phyloP scores from a whole-genome alignment of 2,797 vertebrate species.

The Odontamblyopus lacepedii region DNA sequence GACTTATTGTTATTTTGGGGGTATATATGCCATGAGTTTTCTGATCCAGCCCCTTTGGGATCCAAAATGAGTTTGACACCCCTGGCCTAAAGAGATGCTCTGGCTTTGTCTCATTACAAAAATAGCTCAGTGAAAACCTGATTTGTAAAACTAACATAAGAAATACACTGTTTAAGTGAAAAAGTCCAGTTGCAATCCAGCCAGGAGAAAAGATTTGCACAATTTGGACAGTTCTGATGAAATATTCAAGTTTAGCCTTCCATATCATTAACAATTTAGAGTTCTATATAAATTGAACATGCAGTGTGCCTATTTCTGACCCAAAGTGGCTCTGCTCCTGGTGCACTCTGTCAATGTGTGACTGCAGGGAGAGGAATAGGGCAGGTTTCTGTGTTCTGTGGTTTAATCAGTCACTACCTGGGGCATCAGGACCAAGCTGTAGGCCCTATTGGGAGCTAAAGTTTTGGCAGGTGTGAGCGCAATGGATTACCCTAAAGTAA shows the following conservation, averaged over 20 bases:
- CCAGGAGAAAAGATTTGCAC: no score
- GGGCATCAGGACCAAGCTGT: constrained; percentile 14
- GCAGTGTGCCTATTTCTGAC: constrained; percentile 5
- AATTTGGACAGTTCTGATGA: neutral
- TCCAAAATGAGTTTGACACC: no score
- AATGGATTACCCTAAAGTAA: constrained; percentile 25
- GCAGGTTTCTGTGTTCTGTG: constrained; percentile 22
- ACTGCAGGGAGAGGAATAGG: constrained; percentile 21
- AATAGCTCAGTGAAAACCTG: neutral
- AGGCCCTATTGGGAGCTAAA: constrained; percentile 26
- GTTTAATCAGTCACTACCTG: constrained; percentile 43
- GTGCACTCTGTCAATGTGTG: constrained; percentile 18
- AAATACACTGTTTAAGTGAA: no score
- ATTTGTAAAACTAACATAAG: neutral
- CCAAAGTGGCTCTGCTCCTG: neutral
- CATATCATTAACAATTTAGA: no score
- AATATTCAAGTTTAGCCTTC: neutral
- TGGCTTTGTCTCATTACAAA: neutral
- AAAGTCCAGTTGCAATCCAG: no score
- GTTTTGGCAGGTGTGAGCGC: constrained; percentile 26
- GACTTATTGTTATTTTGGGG: no score
- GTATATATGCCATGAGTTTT: no score
- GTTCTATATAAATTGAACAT: no score
- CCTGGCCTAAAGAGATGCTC: no score
- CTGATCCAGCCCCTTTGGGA: no score